Base-by-base conservation (phyloP, 2,797 vertebrate genomes). In the Anas bernieri region DNA sequence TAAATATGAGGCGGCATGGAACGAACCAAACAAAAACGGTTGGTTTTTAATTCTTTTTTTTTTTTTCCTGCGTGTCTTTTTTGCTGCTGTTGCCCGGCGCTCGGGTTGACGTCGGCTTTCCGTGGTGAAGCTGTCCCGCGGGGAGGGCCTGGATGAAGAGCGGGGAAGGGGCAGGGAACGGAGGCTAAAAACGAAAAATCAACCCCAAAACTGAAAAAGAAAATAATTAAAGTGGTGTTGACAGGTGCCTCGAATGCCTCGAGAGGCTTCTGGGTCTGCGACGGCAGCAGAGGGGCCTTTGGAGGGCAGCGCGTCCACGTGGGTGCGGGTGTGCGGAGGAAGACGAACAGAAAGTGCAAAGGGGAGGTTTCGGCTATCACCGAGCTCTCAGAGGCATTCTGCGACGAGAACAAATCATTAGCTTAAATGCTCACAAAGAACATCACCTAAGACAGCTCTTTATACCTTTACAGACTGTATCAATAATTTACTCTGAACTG, bases 1-100 rank as follows among this genome's bases (percentile, higher is more conserved):
- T 94, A 95, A 96, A 93, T 96, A 94, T 86, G 95, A 96, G 90
- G 91, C n/a, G 11, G 95, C 93, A 79, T 72, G 90, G 95, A 85
- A 93, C 48, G 67, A 84, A 90, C 61, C 91, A 17, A 92, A 92
- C 41, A 50, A 74, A 72, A 77, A 3, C 1, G 5, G 23, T 50
- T 28, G 77, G 3, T 75, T 89, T 25, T 11, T 48, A 45, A 59
- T 16, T 7, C 11, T 7, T 14, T 30, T 35, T 7, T 14, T 12
- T 14, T 12, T 8, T 25, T 23, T 21, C 10, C 50, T 1, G 45
- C 33, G 2, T 2, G 69, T 21, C 76, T 39, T 52, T 82, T 82
- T 54, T 54, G 12, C 21, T 23, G 75, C 75, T 63, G 59, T 16
- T 45, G 39, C 20, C 28, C 7, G 18, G 21, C 30, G 17, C 22